Conservation (phyloP, 1,140 invertebrate species). For the Lordiphosa clarofinis region DNA sequence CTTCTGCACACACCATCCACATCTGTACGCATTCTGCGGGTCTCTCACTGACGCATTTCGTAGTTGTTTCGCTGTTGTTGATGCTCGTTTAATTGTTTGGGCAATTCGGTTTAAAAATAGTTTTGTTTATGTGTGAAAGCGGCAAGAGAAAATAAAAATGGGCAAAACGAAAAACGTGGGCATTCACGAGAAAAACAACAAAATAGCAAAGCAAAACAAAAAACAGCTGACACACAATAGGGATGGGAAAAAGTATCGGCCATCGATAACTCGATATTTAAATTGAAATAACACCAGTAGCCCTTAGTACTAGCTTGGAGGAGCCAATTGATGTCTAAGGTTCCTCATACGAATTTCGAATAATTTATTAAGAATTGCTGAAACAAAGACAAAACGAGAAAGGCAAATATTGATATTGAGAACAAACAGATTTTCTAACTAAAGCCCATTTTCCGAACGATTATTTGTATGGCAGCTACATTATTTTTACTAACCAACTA, state of each 20-base stretch:
- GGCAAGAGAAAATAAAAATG: constrained; percentile 14
- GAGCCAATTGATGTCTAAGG: too few species aligned
- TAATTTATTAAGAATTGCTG: too few species aligned
- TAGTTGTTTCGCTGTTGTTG: background rate
- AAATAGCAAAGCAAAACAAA: constrained; percentile 29
- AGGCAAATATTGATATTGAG: too few species aligned
- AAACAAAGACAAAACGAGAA: too few species aligned
- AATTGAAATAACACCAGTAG: background rate
- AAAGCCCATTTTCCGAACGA: too few species aligned
- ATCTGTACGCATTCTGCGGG: constrained; percentile 24
- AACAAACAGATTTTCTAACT: too few species aligned
- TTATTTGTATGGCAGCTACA: too few species aligned
- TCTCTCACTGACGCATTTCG: constrained; percentile 12
- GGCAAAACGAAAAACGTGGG: constrained; percentile 30
- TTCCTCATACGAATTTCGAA: too few species aligned
- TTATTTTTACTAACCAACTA: too few species aligned
- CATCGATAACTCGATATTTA: background rate
- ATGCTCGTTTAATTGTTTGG: constrained; percentile 12
- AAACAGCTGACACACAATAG: constrained; percentile 13
- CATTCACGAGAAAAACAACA: constrained; percentile 10
- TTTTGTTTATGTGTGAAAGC: constrained; percentile 38
- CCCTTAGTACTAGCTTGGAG: too few species aligned
- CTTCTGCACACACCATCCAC: constrained; percentile 1
- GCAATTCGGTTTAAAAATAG: constrained; percentile 34
- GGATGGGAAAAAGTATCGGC: background rate